Conservation (phyloP, 2,888 invertebrate genomes). For the Scaptomyza cyrtandrae region DNA sequence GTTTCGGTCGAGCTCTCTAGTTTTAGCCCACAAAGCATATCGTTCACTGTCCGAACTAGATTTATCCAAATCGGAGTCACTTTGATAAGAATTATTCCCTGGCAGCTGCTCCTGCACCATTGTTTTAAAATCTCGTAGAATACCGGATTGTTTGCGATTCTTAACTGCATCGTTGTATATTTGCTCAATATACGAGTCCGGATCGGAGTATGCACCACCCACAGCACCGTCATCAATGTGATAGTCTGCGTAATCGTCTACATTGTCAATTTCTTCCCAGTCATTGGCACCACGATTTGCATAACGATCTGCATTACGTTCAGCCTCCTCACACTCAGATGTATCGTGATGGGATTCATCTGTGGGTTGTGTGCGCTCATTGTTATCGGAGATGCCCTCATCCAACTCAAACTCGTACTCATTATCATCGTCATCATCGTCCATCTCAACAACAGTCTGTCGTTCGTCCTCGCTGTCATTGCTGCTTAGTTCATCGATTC, state of each 20-base stretch:
- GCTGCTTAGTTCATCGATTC: constrained; percentile 70
- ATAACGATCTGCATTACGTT: constrained; percentile 81
- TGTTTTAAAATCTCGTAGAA: constrained; percentile 81
- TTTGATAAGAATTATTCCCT: constrained; percentile 47
- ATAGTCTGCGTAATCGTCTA: constrained; percentile 52
- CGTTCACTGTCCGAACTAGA: constrained; percentile 70
- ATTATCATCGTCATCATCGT: constrained; percentile 74
- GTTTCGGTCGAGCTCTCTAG: constrained; percentile 58
- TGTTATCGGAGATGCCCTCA: constrained; percentile 83
- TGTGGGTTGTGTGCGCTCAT: constrained; percentile 81
- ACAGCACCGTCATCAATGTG: constrained; percentile 76
- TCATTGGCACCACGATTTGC: constrained; percentile 79
- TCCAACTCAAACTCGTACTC: constrained; percentile 78
- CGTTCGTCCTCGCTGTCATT: constrained; percentile 83
- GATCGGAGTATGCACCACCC: constrained; percentile 77
- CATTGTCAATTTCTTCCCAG: constrained; percentile 75
- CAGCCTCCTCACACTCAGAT: constrained; percentile 84
- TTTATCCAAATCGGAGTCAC: constrained; percentile 67
- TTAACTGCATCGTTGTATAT: constrained; percentile 83
- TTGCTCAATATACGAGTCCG: constrained; percentile 83
- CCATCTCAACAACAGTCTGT: constrained; percentile 83
- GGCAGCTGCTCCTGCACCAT: constrained; percentile 75
- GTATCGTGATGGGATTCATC: constrained; percentile 84
- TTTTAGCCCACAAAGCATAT: constrained; percentile 76
- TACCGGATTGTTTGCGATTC: constrained; percentile 83